phyloP scores from a whole-genome alignment of 2,797 vertebrate species.

The Lates japonicus region DNA sequence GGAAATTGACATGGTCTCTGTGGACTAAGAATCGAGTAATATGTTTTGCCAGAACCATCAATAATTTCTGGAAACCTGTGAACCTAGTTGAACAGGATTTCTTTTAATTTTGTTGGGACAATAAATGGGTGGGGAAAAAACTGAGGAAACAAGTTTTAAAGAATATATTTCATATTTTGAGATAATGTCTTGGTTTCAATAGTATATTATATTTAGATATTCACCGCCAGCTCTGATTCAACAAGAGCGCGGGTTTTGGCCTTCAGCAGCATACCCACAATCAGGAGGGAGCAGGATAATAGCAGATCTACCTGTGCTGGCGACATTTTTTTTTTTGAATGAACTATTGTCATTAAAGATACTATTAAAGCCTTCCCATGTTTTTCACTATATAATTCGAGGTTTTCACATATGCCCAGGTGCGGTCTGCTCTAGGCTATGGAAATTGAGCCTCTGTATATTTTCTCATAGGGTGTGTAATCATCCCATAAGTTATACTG shows the following conservation, averaged over 20 bases:
- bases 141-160: slow-evolving; percentile 48
- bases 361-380: slow-evolving; percentile 8
- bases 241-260: slow-evolving; percentile 53
- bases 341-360: slow-evolving; percentile 45
- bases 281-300: slow-evolving; percentile 41
- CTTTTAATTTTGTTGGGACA: slow-evolving; percentile 60
- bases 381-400: neutral
- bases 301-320: slow-evolving; percentile 53
- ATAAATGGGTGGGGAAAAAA: slow-evolving; percentile 74
- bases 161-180: slow-evolving; percentile 67
- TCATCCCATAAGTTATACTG: neutral
- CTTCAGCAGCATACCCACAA: slow-evolving; percentile 44
- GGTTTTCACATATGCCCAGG: neutral
- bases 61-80: slow-evolving; percentile 63
- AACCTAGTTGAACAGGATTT: slow-evolving; percentile 66
- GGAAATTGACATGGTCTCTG: slow-evolving; percentile 58
- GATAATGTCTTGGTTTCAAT: slow-evolving; percentile 73
- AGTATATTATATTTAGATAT: slow-evolving; percentile 68
- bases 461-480: slow-evolving; percentile 19
- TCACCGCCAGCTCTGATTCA: slow-evolving; percentile 70
- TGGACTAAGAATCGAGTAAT: slow-evolving; percentile 50
- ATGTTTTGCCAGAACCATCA: slow-evolving; percentile 48
- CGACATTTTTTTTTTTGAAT: slow-evolving; percentile 35
- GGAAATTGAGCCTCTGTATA: slow-evolving; percentile 29
- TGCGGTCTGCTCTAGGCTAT: slow-evolving; percentile 10